These are phyloP conservation scores for Acanthosepion pharaonis DNA, from an alignment of 2,888 invertebrate species.

Conservation along the genomic window DNA sequence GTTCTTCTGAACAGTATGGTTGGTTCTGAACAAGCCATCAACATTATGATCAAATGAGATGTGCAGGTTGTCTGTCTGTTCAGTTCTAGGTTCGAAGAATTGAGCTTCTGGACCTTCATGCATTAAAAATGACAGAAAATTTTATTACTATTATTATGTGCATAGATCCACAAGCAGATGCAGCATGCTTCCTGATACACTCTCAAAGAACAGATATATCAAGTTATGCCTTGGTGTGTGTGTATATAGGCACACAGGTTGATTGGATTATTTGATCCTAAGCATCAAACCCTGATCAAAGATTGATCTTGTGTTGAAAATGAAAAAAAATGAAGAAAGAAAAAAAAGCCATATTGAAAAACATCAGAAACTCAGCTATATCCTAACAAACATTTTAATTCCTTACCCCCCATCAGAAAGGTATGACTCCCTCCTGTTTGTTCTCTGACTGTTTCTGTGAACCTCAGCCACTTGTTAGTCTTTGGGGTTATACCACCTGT, in stretches of 20 bases:
- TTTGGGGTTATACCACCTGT: background rate
- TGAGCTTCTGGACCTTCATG: no score
- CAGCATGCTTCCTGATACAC: background rate
- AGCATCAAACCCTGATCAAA: conserved; percentile 20
- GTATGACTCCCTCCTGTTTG: conserved; percentile 21
- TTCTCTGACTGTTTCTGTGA: background rate
- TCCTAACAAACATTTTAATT: background rate
- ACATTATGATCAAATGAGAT: no score
- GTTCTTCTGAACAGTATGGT: no score
- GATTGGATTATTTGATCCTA: conserved; percentile 12
- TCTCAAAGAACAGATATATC: background rate
- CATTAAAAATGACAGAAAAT: no score
- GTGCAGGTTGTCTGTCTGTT: no score
- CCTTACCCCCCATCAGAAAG: conserved; percentile 12
- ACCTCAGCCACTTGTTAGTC: background rate
- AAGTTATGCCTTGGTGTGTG: background rate
- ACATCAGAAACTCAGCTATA: background rate
- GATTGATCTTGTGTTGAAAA: background rate
- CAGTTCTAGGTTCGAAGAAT: no score
- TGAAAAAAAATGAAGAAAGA: background rate
- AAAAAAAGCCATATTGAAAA: background rate
- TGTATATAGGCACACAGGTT: background rate
- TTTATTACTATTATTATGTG: no score
- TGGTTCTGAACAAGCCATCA: no score
- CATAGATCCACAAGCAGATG: background rate